phyloP scores from a whole-genome alignment of 2,888 invertebrate genomes.

The Clitarchus hookeri region DNA sequence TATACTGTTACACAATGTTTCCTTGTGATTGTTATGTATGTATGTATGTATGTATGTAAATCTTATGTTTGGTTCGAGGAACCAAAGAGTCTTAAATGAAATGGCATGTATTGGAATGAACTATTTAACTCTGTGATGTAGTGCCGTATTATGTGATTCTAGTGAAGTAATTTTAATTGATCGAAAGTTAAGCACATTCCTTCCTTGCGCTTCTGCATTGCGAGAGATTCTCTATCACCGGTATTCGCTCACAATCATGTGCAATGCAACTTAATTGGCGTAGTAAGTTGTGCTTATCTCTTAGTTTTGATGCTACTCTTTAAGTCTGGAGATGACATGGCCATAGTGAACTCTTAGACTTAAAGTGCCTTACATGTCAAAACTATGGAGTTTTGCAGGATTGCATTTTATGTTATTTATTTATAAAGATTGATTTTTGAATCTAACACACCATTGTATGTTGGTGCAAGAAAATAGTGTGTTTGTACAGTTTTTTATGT shows the following conservation, averaged over 20 bases:
- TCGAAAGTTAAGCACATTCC: conserved; percentile 34
- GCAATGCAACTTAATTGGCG: background rate
- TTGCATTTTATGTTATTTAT: conserved; percentile 7
- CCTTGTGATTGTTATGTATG: conserved; percentile 14
- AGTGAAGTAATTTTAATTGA: background rate
- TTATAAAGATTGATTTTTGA: conserved; percentile 1
- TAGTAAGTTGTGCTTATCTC: conserved; percentile 14
- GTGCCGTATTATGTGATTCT: conserved; percentile 26
- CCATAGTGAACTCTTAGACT: background rate
- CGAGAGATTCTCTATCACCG: conserved; percentile 24
- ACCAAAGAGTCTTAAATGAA: background rate
- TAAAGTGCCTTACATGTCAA: conserved; percentile 7
- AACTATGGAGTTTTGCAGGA: background rate
- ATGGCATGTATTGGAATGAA: background rate
- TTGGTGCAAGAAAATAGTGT: conserved; percentile 8
- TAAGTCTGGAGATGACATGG: background rate
- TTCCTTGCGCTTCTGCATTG: conserved; percentile 30
- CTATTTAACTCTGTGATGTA: conserved; percentile 36
- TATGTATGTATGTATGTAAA: conserved; percentile 5
- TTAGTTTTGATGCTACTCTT: conserved; percentile 14
- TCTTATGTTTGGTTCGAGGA: background rate
- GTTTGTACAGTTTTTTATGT: conserved; percentile 14
- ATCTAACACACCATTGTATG: background rate
- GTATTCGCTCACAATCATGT: conserved; percentile 4
- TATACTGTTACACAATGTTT: background rate